phyloP scores from a whole-genome alignment of 2,797 vertebrate species.

The Avahi laniger region DNA sequence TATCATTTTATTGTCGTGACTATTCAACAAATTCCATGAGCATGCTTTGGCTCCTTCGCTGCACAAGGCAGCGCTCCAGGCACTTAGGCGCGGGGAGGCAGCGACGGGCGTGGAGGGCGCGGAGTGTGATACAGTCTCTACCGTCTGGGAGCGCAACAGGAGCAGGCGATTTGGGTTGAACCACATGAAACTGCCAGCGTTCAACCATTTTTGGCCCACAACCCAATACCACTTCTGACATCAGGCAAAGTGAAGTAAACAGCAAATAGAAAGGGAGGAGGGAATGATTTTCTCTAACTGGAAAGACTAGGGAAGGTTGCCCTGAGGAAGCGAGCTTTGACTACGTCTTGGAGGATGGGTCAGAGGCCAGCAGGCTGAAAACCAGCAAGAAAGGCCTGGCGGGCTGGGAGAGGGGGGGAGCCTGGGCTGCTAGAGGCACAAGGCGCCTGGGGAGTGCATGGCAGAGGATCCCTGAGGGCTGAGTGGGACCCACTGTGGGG shows the following conservation, averaged over 20 bases:
- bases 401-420: not conserved
- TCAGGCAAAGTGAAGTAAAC: constrained; percentile 28
- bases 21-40: constrained; percentile 42
- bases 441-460: not conserved
- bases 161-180: not conserved
- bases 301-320: not conserved
- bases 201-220: not conserved
- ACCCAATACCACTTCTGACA: not conserved
- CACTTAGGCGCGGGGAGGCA: not conserved
- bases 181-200: not conserved
- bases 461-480: not conserved
- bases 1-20: constrained; percentile 32
- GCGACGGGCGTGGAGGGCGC: not conserved
- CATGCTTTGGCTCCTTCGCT: constrained; percentile 4
- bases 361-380: not conserved
- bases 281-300: not conserved
- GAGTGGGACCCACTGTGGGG: not conserved
- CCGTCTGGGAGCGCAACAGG: not conserved
- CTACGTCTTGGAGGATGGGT: not conserved
- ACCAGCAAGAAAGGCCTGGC: not conserved
- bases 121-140: not conserved
- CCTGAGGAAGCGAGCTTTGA: not conserved
- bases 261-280: constrained; percentile 10
- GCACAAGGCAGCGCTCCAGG: not conserved
- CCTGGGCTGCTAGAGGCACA: not conserved